Evolutionary conservation across 2,888 invertebrate genomes (phyloP).

Genomic region (Caenorhabditis sp.): DNA sequence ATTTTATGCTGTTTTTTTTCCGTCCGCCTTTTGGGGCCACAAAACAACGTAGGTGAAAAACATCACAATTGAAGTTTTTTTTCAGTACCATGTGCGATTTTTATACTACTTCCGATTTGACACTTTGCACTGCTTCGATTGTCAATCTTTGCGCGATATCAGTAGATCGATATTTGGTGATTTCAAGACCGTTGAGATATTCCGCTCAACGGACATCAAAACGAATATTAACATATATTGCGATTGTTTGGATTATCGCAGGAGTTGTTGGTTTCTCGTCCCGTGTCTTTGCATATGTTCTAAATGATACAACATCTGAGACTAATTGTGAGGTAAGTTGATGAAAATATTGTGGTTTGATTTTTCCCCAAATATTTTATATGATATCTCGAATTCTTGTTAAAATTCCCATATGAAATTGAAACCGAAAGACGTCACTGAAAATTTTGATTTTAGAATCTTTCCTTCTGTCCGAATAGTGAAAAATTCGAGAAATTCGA

Average conservation of each 20-base stretch:
- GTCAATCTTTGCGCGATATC: conserved; percentile 75
- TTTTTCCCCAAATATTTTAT: too few species aligned
- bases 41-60: too few species aligned
- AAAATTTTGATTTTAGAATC: too few species aligned
- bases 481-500: background rate
- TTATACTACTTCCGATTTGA: conserved; percentile 75
- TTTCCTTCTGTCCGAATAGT: too few species aligned
- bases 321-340: conserved; percentile 50
- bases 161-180: conserved; percentile 72
- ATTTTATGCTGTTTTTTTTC: conserved; percentile 1
- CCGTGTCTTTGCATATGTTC: conserved; percentile 77
- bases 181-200: conserved; percentile 52
- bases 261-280: conserved; percentile 93
- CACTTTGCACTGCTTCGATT: conserved; percentile 75
- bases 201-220: conserved; percentile 79
- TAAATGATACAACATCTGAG: conserved; percentile 38
- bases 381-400: conserved; percentile 5
- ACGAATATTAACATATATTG: conserved; percentile 84
- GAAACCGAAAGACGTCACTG: background rate
- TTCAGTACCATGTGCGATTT: conserved; percentile 72
- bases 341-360: too few species aligned
- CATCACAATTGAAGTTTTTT: background rate
- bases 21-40: background rate
- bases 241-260: conserved; percentile 89
- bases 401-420: background rate